phyloP scores from a whole-genome alignment of 2,113 vertebrate species.

The Dromaius novaehollandiae region DNA sequence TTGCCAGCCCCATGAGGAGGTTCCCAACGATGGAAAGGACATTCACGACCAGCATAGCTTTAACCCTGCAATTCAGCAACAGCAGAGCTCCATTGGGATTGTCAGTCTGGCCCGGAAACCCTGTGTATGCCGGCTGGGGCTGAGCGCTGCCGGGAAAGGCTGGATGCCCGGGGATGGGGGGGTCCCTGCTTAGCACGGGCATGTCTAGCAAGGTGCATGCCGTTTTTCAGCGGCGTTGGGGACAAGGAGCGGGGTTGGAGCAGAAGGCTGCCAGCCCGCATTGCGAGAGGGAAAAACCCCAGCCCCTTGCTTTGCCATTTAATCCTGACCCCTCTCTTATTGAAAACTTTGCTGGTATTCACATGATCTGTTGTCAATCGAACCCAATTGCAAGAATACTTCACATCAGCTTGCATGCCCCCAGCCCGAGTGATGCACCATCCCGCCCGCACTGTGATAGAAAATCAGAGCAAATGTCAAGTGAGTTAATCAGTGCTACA shows the following conservation, averaged over 20 bases:
- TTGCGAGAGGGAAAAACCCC: background rate
- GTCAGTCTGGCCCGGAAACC: background rate
- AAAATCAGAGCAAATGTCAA: background rate
- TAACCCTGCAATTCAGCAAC: constrained; percentile 83
- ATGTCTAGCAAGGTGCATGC: background rate
- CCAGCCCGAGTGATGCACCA: background rate
- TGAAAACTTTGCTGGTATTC: background rate
- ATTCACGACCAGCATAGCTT: constrained; percentile 89
- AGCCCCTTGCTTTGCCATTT: background rate
- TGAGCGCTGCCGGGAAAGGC: background rate
- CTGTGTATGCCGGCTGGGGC: background rate
- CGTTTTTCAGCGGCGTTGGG: background rate
- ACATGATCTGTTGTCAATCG: background rate
- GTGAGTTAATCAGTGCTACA: background rate
- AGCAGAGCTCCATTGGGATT: background rate
- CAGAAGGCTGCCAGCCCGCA: background rate
- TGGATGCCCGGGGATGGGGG: no score
- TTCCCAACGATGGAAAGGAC: constrained; percentile 86
- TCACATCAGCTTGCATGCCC: background rate
- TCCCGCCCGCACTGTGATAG: background rate
- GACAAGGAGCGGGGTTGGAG: background rate
- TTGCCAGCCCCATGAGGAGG: constrained; percentile 89
- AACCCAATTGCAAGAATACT: background rate
- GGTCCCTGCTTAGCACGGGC: background rate
- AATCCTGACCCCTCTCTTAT: background rate